Evolutionary conservation across 2,888 invertebrate genomes (phyloP), one percentile per base, ranked within the genome.

Genomic region (Leptopilina drosophilae): DNA sequence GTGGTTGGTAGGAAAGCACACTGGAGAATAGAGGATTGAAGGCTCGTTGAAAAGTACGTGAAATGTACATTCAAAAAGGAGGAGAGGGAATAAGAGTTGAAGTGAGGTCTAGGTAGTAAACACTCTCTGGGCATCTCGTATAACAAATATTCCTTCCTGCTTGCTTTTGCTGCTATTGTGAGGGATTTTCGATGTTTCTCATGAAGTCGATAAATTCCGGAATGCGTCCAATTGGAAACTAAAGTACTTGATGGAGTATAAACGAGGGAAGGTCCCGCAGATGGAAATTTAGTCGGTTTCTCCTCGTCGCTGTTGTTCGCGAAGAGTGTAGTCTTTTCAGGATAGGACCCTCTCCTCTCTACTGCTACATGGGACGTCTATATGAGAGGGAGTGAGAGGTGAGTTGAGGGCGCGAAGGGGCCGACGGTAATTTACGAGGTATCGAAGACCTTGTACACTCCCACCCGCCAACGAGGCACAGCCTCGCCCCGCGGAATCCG

Each of bases 371-470:
- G 20, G 20, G 20, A 20, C 20, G 20, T 20, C 20, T 59, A 14
- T 77, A 81, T 83, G 79, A 82, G 84, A 67, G 83, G 84, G 83
- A 84, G 84, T 83, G 81, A 82, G 84, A 76, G 79, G 82, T 78
- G 79, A 86, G 81, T 77, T 73, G 77, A 83, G 82, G 83, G 84
- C 77, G 82, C 83, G 84, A 85, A 87, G 86, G 84, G 86, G 85
- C 83, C 84, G 83, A 86, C 86, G 88, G 90, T 91, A 91, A 91
- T 91, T 91, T 91, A 91, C 90, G 91, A 91, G 91, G 91, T 91
- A 91, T 90, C 90, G 91, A 91, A 91, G 91, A 90, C 91, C 90
- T 90, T 91, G 90, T 90, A 90, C 89, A 89, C 90, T 90, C 90
- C 89, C 89, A 90, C 90, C 90, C 89, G 87, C 85, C 89, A 89